A percentile compares a stretch with the other conserved stretches of the same genome.
Conservation (phyloP, 2,113 vertebrate species). For the Silurus glanis region DNA sequence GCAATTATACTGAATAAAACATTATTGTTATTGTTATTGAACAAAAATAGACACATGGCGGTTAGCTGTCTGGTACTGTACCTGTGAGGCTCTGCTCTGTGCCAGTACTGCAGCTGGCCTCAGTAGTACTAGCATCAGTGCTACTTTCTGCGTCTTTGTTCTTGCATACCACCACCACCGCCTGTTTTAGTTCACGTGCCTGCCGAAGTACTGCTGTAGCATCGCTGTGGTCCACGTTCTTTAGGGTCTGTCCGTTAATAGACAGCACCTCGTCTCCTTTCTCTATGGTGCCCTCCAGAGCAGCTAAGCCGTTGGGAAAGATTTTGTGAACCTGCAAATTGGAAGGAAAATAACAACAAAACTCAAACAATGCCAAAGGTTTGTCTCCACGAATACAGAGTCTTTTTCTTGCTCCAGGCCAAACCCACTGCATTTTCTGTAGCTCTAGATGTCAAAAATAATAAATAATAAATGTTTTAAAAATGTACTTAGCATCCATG, state of each 20-base stretch:
- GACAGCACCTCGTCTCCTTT: slow-evolving; percentile 91
- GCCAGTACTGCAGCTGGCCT: slow-evolving; percentile 28
- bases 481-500: neutral
- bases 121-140: slow-evolving; percentile 29
- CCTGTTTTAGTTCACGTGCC: slow-evolving; percentile 79
- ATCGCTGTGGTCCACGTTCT: slow-evolving; percentile 76
- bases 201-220: slow-evolving; percentile 83
- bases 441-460: no score
- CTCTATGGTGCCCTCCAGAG: slow-evolving; percentile 90
- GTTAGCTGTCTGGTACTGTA: slow-evolving; percentile 54
- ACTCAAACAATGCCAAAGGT: no score
- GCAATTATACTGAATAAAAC: neutral
- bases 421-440: no score
- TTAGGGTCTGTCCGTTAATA: slow-evolving; percentile 90
- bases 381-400: no score
- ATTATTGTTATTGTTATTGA: neutral
- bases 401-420: no score
- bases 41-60: neutral
- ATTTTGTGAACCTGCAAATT: slow-evolving; percentile 85
- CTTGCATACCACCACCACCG: slow-evolving; percentile 85
- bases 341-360: neutral
- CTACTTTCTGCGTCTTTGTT: slow-evolving; percentile 55
- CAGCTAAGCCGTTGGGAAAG: slow-evolving; percentile 84
- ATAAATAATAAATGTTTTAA: neutral
- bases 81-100: slow-evolving; percentile 52